These are phyloP conservation scores for Macquaria ambigua DNA, from an alignment of 2,113 vertebrate species.

Conservation along the genomic window DNA sequence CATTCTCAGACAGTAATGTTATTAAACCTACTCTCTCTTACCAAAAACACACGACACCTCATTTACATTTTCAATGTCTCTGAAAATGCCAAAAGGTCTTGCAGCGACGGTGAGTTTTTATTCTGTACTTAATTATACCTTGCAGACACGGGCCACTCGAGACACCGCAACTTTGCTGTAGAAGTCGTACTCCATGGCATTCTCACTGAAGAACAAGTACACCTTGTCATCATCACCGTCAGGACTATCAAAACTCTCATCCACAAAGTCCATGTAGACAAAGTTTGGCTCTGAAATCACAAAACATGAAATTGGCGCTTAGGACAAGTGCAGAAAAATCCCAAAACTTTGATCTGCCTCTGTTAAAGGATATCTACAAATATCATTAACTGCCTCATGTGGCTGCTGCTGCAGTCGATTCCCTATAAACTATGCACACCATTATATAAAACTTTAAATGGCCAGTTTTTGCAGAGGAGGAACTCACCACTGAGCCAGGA, in stretches of 20 bases:
- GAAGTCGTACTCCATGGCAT: slow-evolving; percentile 88
- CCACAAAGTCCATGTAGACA: slow-evolving; percentile 84
- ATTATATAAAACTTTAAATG: not conserved
- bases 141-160: slow-evolving; percentile 87
- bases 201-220: slow-evolving; percentile 89
- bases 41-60: not conserved
- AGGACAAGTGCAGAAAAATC: not conserved
- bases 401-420: not conserved
- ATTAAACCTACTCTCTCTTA: not conserved
- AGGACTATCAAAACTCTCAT: slow-evolving; percentile 79
- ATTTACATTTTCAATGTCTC: not conserved
- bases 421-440: not conserved
- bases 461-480: not conserved
- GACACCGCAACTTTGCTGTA: slow-evolving; percentile 85
- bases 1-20: no score
- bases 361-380: not conserved
- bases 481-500: slow-evolving; percentile 86
- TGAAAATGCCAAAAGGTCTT: not conserved
- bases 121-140: slow-evolving; percentile 69
- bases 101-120: not conserved
- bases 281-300: slow-evolving; percentile 87
- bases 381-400: not conserved
- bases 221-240: slow-evolving; percentile 86
- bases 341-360: not conserved
- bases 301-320: not conserved